Evolutionary conservation across 2,888 invertebrate species (phyloP).

Genomic region (Lasioglossum oenotherae): DNA sequence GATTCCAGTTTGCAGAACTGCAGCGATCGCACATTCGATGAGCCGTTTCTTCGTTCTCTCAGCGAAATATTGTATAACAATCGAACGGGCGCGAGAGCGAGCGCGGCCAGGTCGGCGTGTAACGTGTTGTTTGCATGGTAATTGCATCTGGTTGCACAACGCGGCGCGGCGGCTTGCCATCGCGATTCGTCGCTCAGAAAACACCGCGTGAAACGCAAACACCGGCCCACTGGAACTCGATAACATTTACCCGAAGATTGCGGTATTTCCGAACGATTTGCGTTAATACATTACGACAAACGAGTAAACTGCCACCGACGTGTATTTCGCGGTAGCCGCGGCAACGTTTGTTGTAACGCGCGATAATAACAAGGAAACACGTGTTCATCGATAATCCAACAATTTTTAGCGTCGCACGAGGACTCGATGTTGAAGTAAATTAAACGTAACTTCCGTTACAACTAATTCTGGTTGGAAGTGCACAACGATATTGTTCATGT

Average conservation of each 20-base stretch:
- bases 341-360: background rate
- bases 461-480: no score
- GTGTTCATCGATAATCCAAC: background rate
- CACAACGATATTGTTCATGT: no score
- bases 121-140: constrained; percentile 65
- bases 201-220: constrained; percentile 45
- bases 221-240: constrained; percentile 19
- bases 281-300: constrained; percentile 10
- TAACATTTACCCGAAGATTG: constrained; percentile 33
- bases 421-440: background rate
- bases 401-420: background rate
- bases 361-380: constrained; percentile 3
- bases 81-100: constrained; percentile 47
- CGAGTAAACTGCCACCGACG: constrained; percentile 3
- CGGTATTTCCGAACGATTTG: constrained; percentile 19
- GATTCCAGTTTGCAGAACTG: background rate
- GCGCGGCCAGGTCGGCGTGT: constrained; percentile 35
- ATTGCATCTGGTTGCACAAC: constrained; percentile 68
- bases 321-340: background rate
- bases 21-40: constrained; percentile 15
- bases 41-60: constrained; percentile 51
- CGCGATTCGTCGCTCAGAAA: constrained; percentile 56
- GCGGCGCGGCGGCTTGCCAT: constrained; percentile 9
- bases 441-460: background rate
- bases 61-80: constrained; percentile 67